phyloP scores from a whole-genome alignment of 2,113 vertebrate species.

The Spilogale gracilis region DNA sequence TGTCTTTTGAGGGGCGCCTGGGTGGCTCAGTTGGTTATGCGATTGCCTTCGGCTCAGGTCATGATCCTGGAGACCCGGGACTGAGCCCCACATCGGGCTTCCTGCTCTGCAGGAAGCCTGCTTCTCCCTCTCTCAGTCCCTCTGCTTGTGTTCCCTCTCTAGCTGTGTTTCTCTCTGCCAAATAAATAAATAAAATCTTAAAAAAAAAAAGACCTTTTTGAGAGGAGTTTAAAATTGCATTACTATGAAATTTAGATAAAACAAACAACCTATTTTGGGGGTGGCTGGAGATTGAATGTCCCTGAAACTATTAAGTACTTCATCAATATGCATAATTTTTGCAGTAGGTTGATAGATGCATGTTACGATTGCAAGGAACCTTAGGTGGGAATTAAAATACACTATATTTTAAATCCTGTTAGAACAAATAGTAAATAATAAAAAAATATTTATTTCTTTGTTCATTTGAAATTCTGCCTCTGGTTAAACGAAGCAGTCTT shows the following conservation, averaged over 20 bases:
- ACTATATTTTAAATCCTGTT: background rate
- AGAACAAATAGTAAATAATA: conserved; percentile 47
- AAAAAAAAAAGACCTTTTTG: conserved; percentile 15
- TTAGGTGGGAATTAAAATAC: conserved; percentile 31
- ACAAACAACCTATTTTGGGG: conserved; percentile 53
- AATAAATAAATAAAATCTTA: background rate
- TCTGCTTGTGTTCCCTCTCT: too few relatives aligned
- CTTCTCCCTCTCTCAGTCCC: too few relatives aligned
- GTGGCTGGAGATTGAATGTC: conserved; percentile 69
- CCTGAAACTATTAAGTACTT: conserved; percentile 67
- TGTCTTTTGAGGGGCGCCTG: background rate
- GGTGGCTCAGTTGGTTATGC: too few relatives aligned
- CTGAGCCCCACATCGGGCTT: too few relatives aligned
- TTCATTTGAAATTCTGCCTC: conserved; percentile 54
- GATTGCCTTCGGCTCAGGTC: too few relatives aligned
- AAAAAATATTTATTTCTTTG: conserved; percentile 28
- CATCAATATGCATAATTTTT: conserved; percentile 55
- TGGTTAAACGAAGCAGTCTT: conserved; percentile 60
- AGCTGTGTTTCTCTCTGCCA: too few relatives aligned
- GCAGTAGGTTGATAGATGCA: conserved; percentile 38
- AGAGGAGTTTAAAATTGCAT: conserved; percentile 40
- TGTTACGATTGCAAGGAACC: background rate
- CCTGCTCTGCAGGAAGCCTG: too few relatives aligned
- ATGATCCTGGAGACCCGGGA: too few relatives aligned
- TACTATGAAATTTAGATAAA: conserved; percentile 41